Evolutionary conservation across 2,113 vertebrate genomes (phyloP).

Genomic region (Otocyon megalotis): DNA sequence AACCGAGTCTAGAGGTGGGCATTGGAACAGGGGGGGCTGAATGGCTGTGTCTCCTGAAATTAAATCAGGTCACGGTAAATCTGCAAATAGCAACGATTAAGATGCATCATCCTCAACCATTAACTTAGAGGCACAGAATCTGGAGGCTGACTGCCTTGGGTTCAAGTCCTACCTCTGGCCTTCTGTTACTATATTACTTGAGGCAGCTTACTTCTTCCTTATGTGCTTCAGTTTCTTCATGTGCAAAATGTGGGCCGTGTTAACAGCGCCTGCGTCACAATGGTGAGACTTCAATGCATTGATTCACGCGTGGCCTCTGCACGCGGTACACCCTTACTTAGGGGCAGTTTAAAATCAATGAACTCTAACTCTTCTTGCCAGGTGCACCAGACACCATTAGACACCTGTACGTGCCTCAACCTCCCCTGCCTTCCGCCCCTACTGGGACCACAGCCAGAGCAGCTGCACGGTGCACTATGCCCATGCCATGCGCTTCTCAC

Average conservation of each 20-base stretch:
- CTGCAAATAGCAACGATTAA: not conserved
- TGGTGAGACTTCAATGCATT: not conserved
- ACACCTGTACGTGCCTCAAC: not conserved
- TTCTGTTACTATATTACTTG: not conserved
- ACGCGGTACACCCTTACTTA: rapidly evolving
- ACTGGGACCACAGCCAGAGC: not conserved
- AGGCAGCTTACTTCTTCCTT: not conserved
- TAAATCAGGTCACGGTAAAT: not conserved
- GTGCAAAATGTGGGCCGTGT: not conserved
- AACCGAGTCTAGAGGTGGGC: not conserved
- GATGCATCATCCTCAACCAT: not conserved
- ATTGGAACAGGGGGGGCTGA: not conserved
- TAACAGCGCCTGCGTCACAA: not conserved
- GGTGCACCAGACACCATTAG: too few relatives aligned
- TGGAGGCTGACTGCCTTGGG: not conserved
- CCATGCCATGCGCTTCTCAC: not conserved
- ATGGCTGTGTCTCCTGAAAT: not conserved
- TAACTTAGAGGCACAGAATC: not conserved
- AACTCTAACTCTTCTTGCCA: not conserved
- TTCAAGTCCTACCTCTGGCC: not conserved
- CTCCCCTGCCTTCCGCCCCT: not conserved
- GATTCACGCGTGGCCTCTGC: not conserved
- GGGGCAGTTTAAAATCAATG: not conserved
- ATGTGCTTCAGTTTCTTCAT: not conserved
- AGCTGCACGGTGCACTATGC: rapidly evolving